A percentile compares a stretch with the other conserved stretches of the same genome.
Evolutionary conservation across 92 coral and sea anemone genomes (phyloP).

Genomic region (Epizoanthus stellaris): DNA sequence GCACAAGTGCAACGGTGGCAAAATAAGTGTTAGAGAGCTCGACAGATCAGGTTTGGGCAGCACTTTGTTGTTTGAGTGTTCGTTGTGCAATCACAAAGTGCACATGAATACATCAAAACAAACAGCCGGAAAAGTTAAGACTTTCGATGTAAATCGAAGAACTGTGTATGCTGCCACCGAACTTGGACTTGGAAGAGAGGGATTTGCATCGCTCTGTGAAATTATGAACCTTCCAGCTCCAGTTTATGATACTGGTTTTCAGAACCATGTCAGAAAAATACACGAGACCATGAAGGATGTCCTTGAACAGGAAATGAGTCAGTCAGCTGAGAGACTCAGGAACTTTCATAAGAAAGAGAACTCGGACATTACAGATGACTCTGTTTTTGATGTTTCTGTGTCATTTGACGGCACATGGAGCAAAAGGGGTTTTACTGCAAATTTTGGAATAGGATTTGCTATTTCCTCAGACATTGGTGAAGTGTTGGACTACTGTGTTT

Average conservation of each 20-base stretch:
- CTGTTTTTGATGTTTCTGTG: conserved; percentile 41
- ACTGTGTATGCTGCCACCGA: conserved; percentile 31
- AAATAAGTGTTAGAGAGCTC: conserved; percentile 17
- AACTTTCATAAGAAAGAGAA: not conserved
- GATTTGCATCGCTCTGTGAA: conserved; percentile 39
- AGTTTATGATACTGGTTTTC: conserved; percentile 19
- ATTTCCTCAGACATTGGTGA: conserved; percentile 53
- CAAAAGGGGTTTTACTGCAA: conserved; percentile 53
- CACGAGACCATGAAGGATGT: not conserved
- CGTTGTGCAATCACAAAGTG: conserved; percentile 18
- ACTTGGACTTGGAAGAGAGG: conserved; percentile 47
- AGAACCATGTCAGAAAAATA: not conserved
- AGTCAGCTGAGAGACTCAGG: not conserved
- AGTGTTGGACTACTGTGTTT: conserved; percentile 44
- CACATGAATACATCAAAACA: conserved; percentile 34
- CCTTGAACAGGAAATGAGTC: not conserved
- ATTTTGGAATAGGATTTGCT: conserved; percentile 45
- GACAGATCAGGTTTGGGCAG: conserved; percentile 25
- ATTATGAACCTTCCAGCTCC: conserved; percentile 44
- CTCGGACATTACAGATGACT: not conserved
- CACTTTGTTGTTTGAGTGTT: conserved; percentile 34
- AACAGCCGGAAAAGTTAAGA: conserved; percentile 18
- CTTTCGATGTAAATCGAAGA: conserved; percentile 35
- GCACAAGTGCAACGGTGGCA: conserved; percentile 48
- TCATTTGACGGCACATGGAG: conserved; percentile 53